Conservation (phyloP, 2,113 vertebrate genomes). For the Podarcis cretensis region DNA sequence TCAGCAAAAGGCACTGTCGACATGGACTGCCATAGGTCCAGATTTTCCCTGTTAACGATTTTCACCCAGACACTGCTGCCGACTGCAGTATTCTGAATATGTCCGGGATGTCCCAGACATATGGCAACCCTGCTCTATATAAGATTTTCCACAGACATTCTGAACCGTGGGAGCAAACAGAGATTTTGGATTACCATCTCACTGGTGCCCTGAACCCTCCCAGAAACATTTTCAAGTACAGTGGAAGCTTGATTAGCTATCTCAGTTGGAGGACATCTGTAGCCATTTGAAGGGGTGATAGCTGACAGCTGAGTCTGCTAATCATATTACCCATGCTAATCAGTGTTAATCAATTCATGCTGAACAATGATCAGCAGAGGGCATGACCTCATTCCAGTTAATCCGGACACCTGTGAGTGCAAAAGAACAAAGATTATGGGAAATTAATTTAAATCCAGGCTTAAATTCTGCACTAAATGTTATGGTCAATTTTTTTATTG, state of each 20-base stretch:
- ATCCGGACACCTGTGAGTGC: constrained; percentile 14
- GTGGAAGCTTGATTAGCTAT: constrained; percentile 9
- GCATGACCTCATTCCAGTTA: constrained; percentile 17
- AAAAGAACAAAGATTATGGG: not conserved
- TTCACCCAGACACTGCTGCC: too few species aligned
- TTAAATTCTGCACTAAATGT: constrained; percentile 24
- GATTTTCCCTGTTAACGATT: too few species aligned
- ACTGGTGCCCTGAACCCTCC: not conserved
- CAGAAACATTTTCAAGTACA: constrained; percentile 13
- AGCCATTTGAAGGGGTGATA: not conserved
- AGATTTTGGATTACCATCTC: not conserved
- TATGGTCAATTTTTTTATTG: constrained; percentile 1
- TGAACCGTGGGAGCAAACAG: not conserved
- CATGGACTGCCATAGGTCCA: too few species aligned
- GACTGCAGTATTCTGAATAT: too few species aligned
- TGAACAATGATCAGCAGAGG: constrained; percentile 20
- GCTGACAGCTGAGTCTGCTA: constrained; percentile 15
- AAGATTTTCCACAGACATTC: not conserved
- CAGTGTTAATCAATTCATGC: constrained; percentile 17
- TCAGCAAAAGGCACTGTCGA: too few species aligned
- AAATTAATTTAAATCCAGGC: constrained; percentile 27
- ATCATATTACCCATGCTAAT: constrained; percentile 25
- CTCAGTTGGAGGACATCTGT: constrained; percentile 17
- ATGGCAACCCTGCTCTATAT: too few species aligned
- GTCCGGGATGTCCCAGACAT: too few species aligned